A percentile compares a stretch with the other conserved stretches of the same genome.
phyloP scores from a whole-genome alignment of 2,888 invertebrate species.

The Junonia oenone region DNA sequence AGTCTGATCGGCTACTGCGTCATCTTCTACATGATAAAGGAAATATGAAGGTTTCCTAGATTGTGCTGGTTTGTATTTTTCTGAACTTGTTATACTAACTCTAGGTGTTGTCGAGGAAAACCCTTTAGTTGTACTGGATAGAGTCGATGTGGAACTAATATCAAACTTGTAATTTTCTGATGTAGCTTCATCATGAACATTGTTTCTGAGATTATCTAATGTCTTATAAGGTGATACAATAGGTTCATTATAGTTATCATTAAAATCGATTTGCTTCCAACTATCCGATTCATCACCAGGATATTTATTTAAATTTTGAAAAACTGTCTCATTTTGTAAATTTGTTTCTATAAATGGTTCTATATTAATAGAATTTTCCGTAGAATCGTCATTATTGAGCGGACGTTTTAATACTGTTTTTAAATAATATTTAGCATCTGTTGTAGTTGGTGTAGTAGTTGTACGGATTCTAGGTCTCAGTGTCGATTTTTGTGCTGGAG shows the following conservation, averaged over 20 bases:
- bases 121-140: conserved; percentile 32
- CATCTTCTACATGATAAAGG: conserved; percentile 60
- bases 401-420: conserved; percentile 59
- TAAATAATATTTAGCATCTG: conserved; percentile 52
- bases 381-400: conserved; percentile 39
- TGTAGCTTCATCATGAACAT: conserved; percentile 34
- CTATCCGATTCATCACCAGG: conserved; percentile 8
- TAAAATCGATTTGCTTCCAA: conserved; percentile 9
- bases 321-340: conserved; percentile 37
- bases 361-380: conserved; percentile 47
- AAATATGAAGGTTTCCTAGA: conserved; percentile 54
- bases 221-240: conserved; percentile 70
- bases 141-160: conserved; percentile 40
- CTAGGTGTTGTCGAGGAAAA: conserved; percentile 33
- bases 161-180: conserved; percentile 37
- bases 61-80: conserved; percentile 33
- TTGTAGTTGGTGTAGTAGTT: conserved; percentile 34
- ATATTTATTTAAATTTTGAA: conserved; percentile 16
- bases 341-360: conserved; percentile 44
- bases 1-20: conserved; percentile 56
- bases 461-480: conserved; percentile 35
- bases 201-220: conserved; percentile 35
- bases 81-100: conserved; percentile 33
- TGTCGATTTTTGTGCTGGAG: conserved; percentile 34
- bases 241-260: conserved; percentile 45